phyloP scores from a whole-genome alignment of 2,888 invertebrate genomes.

The Drosophila atripex region DNA sequence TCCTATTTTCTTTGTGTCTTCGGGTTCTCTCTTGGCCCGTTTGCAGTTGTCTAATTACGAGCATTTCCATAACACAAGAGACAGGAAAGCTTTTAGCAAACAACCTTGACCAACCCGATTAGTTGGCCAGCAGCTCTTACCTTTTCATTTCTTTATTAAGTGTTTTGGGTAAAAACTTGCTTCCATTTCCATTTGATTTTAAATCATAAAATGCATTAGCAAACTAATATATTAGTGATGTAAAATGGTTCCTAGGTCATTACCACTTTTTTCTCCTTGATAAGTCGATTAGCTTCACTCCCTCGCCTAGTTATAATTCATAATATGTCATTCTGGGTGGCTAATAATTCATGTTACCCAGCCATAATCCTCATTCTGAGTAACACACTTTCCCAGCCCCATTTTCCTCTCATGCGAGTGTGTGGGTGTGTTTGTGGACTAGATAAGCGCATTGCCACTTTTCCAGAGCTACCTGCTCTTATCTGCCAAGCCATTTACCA shows the following conservation, averaged over 20 bases:
- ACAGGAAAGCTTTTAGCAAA: conserved; percentile 15
- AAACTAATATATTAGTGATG: background rate
- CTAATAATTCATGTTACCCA: conserved; percentile 1
- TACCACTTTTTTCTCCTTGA: background rate
- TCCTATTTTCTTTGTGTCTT: conserved; percentile 1
- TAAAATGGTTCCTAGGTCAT: background rate
- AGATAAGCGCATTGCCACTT: conserved; percentile 49
- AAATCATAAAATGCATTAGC: too few species aligned
- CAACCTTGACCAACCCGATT: conserved; percentile 40
- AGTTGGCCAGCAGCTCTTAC: background rate
- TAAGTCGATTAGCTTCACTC: conserved; percentile 11
- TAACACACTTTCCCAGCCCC: background rate
- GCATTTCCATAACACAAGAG: conserved; percentile 20
- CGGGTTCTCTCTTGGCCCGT: conserved; percentile 41
- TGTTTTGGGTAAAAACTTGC: background rate
- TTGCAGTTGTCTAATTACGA: conserved; percentile 46
- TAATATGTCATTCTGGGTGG: conserved; percentile 13
- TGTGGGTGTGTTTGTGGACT: conserved; percentile 24
- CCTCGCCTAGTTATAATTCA: conserved; percentile 23
- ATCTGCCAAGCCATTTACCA: conserved; percentile 61
- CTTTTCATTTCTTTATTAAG: background rate
- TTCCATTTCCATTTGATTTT: background rate
- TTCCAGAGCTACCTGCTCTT: conserved; percentile 46
- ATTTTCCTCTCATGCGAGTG: conserved; percentile 4
- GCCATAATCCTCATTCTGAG: background rate